Evolutionary conservation across 1,140 invertebrate genomes (phyloP).

Genomic region (Drosophila jambulina): DNA sequence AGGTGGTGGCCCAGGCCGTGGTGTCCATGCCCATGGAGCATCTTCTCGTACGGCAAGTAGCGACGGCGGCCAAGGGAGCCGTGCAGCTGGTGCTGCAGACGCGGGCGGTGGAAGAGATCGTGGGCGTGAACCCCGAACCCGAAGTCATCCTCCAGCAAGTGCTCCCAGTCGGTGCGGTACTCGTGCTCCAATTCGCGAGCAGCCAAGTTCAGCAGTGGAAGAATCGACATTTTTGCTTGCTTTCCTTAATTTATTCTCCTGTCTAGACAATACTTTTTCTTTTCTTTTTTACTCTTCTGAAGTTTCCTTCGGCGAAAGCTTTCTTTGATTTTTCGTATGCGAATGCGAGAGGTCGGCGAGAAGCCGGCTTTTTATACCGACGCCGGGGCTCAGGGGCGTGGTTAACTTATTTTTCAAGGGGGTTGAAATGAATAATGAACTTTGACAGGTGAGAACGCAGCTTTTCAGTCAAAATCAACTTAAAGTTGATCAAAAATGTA

Average conservation of each 20-base stretch:
- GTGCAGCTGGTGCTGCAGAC: conserved; percentile 48
- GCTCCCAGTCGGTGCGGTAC: conserved; percentile 51
- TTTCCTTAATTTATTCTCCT: conserved; percentile 12
- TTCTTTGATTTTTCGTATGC: conserved; percentile 1
- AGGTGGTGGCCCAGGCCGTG: conserved; percentile 33
- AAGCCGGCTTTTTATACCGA: conserved; percentile 61
- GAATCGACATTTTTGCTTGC: conserved; percentile 74
- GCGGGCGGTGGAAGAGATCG: conserved; percentile 75
- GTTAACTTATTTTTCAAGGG: neutral
- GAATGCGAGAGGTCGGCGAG: conserved; percentile 24
- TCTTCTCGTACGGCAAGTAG: conserved; percentile 55
- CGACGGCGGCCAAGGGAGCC: conserved; percentile 45
- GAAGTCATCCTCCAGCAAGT: conserved; percentile 77
- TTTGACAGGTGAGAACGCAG: neutral
- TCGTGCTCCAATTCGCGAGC: conserved; percentile 74
- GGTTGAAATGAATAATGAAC: neutral
- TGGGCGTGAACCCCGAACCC: conserved; percentile 78
- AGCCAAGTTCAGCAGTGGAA: conserved; percentile 73
- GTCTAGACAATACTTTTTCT: conserved; percentile 21
- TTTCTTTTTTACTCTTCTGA: conserved; percentile 7
- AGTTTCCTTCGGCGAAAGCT: conserved; percentile 4
- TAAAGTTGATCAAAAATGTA: neutral
- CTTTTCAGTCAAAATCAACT: neutral
- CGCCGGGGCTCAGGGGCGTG: conserved; percentile 26
- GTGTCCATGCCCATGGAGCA: conserved; percentile 19